A percentile compares a stretch with the other conserved stretches of the same genome.
phyloP scores from a whole-genome alignment of 2,888 invertebrate species.

The Hirtodrosophila confusa region DNA sequence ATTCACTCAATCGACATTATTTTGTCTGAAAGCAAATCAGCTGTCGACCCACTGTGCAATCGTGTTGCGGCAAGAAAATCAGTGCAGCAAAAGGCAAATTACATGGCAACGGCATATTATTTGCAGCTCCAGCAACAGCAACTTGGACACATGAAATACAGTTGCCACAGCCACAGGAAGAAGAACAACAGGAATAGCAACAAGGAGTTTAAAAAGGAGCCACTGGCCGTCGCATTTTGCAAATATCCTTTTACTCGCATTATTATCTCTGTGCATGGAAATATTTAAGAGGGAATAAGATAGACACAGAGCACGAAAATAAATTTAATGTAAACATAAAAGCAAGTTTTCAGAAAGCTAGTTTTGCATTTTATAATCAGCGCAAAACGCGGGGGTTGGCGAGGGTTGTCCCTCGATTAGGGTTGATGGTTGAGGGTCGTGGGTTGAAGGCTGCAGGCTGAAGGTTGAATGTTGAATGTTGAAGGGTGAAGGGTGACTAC shows the following conservation, averaged over 20 bases:
- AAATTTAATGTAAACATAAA: slow-evolving; percentile 76
- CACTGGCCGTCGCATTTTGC: background rate
- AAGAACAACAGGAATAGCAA: slow-evolving; percentile 9
- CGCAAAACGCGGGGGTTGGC: slow-evolving; percentile 62
- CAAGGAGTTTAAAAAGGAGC: slow-evolving; percentile 31
- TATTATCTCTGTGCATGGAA: slow-evolving; percentile 45
- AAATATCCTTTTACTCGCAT: slow-evolving; percentile 36
- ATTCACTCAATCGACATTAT: too few relatives aligned
- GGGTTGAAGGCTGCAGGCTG: slow-evolving; percentile 24
- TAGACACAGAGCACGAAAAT: slow-evolving; percentile 14
- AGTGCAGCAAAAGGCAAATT: slow-evolving; percentile 66
- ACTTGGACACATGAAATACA: slow-evolving; percentile 51
- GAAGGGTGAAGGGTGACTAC: slow-evolving; percentile 35
- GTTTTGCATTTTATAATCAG: slow-evolving; percentile 75
- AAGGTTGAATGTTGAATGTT: slow-evolving; percentile 18
- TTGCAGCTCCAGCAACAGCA: slow-evolving; percentile 57
- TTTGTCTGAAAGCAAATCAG: background rate
- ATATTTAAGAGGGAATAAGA: slow-evolving; percentile 22
- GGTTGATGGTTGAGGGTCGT: slow-evolving; percentile 36
- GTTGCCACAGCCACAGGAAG: slow-evolving; percentile 27
- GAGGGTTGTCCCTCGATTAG: slow-evolving; percentile 41
- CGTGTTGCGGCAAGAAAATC: slow-evolving; percentile 41
- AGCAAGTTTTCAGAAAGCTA: slow-evolving; percentile 68
- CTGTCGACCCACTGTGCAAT: slow-evolving; percentile 35
- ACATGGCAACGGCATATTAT: slow-evolving; percentile 63